Percentiles rank a stretch among this genome's conserved stretches.
These are phyloP conservation scores for Dendronephthya gigantea DNA, from an alignment of 64 coral and sea anemone species.

Conservation along the genomic window DNA sequence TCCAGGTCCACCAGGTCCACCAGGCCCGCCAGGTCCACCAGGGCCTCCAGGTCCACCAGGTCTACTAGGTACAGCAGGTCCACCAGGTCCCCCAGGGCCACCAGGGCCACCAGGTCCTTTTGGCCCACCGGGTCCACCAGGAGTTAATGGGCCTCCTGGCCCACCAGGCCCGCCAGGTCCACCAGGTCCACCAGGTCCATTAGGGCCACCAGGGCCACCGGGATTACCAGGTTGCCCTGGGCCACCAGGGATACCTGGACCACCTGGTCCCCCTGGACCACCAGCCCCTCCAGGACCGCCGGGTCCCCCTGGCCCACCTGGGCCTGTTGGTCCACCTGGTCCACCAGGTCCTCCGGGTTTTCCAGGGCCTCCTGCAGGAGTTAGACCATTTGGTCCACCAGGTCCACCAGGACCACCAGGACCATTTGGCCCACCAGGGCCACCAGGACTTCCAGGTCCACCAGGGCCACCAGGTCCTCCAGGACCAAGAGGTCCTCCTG, in stretches of 20 bases:
- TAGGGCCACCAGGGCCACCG: not conserved
- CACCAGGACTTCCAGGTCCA: not conserved
- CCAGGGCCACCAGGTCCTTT: not conserved
- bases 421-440: conserved; percentile 11
- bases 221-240: not conserved
- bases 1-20: conserved; percentile 2
- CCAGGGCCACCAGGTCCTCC: conserved; percentile 31
- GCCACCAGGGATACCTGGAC: not conserved
- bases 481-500: conserved; percentile 14
- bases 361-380: not conserved
- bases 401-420: not conserved
- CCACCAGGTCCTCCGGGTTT: conserved; percentile 9
- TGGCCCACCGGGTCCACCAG: not conserved
- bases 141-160: not conserved
- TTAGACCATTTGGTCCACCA: not conserved
- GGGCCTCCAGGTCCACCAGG: not conserved
- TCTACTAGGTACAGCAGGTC: not conserved
- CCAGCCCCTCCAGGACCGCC: not conserved
- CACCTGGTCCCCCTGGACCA: not conserved
- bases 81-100: not conserved
- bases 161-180: not conserved
- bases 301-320: not conserved
- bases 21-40: not conserved
- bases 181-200: too few species aligned
- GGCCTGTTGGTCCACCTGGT: not conserved